These are phyloP conservation scores for Neomonachus schauinslandi DNA, from an alignment of 2,113 vertebrate species.

Conservation along the genomic window DNA sequence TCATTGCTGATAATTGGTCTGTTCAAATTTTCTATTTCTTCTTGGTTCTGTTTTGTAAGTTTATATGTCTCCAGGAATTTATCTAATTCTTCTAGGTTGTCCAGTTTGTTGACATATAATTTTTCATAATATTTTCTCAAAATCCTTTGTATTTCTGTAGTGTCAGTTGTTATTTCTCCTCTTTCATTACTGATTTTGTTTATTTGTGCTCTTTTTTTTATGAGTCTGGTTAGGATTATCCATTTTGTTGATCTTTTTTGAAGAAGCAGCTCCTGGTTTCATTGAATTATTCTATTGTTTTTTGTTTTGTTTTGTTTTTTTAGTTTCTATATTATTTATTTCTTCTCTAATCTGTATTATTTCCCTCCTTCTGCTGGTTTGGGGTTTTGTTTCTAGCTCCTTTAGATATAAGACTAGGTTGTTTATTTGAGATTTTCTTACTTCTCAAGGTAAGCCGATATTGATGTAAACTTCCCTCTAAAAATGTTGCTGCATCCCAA, in stretches of 20 bases:
- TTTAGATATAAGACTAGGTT: neutral
- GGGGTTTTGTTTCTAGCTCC: neutral
- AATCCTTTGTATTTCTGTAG: neutral
- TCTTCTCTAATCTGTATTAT: neutral
- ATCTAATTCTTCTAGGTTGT: neutral
- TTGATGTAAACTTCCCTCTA: neutral
- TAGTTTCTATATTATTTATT: neutral
- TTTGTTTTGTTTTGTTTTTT: neutral
- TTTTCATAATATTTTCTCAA: neutral
- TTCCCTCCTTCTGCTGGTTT: neutral
- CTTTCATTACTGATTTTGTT: neutral
- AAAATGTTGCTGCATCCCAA: neutral
- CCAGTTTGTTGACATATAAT: neutral
- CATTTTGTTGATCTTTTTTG: neutral
- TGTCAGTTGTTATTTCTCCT: neutral
- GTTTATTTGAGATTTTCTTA: neutral
- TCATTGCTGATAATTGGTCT: neutral
- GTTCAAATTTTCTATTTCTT: neutral
- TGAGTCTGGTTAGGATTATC: neutral
- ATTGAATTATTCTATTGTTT: neutral
- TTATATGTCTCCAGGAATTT: neutral
- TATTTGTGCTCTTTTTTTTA: neutral
- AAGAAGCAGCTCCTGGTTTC: neutral
- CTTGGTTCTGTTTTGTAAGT: neutral
- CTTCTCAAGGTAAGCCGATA: neutral